A percentile compares a stretch with the other conserved stretches of the same genome.
Conservation (phyloP, 2,797 vertebrate species). For the Lepilemur septentrionalis region DNA sequence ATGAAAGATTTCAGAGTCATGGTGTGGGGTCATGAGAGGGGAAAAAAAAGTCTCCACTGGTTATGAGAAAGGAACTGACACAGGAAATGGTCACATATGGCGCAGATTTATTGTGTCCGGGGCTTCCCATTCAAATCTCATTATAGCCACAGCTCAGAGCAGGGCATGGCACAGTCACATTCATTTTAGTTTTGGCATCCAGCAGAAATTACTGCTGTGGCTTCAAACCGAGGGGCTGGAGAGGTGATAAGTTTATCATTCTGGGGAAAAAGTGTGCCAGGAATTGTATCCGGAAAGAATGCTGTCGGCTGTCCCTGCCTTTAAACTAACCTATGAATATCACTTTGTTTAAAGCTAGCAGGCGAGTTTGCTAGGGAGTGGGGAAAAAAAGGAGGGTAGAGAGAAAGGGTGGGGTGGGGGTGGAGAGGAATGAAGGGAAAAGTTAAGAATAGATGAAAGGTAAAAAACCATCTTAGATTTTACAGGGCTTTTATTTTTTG, state of each 20-base stretch:
- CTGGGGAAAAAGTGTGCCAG: constrained; percentile 7
- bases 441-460: neutral
- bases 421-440: neutral
- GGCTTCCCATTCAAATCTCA: constrained; percentile 92
- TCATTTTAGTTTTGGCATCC: constrained; percentile 84
- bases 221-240: constrained; percentile 71
- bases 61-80: constrained; percentile 93
- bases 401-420: neutral
- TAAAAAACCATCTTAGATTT: constrained; percentile 29
- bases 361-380: neutral
- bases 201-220: constrained; percentile 79
- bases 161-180: constrained; percentile 79
- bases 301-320: neutral
- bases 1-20: constrained; percentile 91
- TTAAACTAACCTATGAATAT: neutral
- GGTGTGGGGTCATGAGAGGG: constrained; percentile 89
- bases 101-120: constrained; percentile 91
- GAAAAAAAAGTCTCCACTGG: constrained; percentile 81
- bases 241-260: constrained; percentile 77
- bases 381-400: neutral
- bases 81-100: constrained; percentile 95
- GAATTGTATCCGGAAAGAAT: neutral
- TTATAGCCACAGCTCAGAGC: constrained; percentile 86
- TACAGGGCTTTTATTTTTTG: neutral
- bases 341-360: constrained; percentile 31